A percentile compares a stretch with the other conserved stretches of the same genome.
These are phyloP conservation scores for Pelochelys cantorii DNA, from an alignment of 2,797 vertebrate genomes.

Conservation along the genomic window DNA sequence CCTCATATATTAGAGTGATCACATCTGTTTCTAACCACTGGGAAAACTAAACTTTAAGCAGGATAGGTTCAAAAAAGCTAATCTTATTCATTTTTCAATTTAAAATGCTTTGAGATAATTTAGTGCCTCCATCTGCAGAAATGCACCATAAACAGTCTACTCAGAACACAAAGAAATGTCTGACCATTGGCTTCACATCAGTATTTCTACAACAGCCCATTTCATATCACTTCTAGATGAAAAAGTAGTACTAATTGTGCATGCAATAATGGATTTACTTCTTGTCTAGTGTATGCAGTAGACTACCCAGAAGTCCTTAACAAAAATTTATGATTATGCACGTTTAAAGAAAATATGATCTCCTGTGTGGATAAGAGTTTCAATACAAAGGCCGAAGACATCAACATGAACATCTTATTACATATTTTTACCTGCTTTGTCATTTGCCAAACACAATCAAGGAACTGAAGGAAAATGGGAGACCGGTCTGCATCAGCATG, in stretches of 20 bases:
- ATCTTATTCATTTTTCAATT: not conserved
- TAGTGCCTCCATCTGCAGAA: not conserved
- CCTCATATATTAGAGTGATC: not conserved
- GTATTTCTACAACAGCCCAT: not conserved
- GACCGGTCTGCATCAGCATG: constrained; percentile 95
- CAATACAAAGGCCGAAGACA: not conserved
- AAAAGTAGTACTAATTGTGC: rapidly evolving
- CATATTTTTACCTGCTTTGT: constrained; percentile 87
- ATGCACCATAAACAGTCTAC: not conserved
- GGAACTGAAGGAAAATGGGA: constrained; percentile 96
- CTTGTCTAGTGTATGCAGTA: not conserved
- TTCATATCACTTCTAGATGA: not conserved
- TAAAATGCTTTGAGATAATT: not conserved
- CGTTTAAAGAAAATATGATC: not conserved
- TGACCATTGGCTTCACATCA: not conserved
- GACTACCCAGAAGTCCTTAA: not conserved
- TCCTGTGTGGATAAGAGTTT: not conserved
- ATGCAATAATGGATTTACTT: rapidly evolving
- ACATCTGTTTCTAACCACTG: not conserved
- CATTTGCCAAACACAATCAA: constrained; percentile 99
- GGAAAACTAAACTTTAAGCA: not conserved
- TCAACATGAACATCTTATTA: not conserved
- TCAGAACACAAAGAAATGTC: not conserved
- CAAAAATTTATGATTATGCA: not conserved
- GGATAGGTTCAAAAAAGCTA: not conserved